These are phyloP conservation scores for Diachasma alloeum DNA, from an alignment of 1,140 invertebrate genomes.

Conservation along the genomic window DNA sequence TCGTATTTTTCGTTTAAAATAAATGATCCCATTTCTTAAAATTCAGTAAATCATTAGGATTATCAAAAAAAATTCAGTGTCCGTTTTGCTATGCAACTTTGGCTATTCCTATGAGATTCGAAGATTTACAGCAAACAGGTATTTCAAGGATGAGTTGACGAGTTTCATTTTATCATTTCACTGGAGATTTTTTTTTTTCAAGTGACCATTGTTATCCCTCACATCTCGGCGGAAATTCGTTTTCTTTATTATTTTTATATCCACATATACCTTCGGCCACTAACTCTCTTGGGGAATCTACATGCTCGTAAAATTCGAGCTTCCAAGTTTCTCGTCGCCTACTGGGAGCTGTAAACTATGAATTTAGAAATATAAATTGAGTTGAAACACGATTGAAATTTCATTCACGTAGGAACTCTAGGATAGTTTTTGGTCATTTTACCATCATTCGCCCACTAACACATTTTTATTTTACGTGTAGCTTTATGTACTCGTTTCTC, in stretches of 20 bases:
- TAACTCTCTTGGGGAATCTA: slow-evolving; percentile 60
- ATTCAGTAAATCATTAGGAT: no score
- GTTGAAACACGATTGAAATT: slow-evolving; percentile 1
- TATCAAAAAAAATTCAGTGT: no score
- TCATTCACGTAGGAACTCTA: slow-evolving; percentile 45
- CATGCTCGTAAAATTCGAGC: not conserved
- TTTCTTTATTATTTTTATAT: slow-evolving; percentile 19
- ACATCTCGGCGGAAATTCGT: slow-evolving; percentile 1
- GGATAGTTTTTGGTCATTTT: slow-evolving; percentile 59
- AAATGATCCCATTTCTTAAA: no score
- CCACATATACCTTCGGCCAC: slow-evolving; percentile 57
- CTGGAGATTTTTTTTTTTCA: not conserved
- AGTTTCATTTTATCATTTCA: not conserved
- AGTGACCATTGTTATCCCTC: not conserved
- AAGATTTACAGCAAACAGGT: no score
- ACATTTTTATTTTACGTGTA: slow-evolving; percentile 33
- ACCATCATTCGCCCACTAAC: slow-evolving; percentile 39
- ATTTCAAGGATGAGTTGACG: no score
- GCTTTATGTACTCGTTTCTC: slow-evolving; percentile 29
- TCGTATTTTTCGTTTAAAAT: no score
- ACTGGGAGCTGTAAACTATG: not conserved
- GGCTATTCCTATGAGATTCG: no score
- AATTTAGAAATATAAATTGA: not conserved
- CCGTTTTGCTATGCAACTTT: no score
- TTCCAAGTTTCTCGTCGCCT: not conserved